A percentile compares a stretch with the other conserved stretches of the same genome.
Evolutionary conservation across 2,113 vertebrate species (phyloP).

Genomic region (Synchiropus splendidus): DNA sequence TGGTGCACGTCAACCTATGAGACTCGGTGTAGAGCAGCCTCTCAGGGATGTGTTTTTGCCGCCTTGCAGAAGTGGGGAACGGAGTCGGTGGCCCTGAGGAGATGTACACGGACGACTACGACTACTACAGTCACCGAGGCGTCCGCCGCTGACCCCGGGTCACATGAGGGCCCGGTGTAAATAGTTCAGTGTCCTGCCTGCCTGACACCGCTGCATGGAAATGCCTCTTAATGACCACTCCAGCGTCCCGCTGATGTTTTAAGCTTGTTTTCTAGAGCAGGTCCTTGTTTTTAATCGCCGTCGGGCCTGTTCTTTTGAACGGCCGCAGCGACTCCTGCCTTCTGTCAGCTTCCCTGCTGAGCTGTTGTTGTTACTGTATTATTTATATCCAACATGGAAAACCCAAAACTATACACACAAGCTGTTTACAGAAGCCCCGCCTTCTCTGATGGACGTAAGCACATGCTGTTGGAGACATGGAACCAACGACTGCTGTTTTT

Average conservation of each 20-base stretch:
- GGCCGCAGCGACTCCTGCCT: slow-evolving; percentile 15
- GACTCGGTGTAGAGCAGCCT: too few species aligned
- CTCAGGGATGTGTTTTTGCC: slow-evolving; percentile 5
- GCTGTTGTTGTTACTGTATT: slow-evolving; percentile 18
- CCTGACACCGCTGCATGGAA: slow-evolving; percentile 14
- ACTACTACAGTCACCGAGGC: slow-evolving; percentile 71
- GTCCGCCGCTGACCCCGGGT: slow-evolving; percentile 17
- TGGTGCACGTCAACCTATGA: too few species aligned
- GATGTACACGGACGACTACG: slow-evolving; percentile 72
- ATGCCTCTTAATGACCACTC: too few species aligned
- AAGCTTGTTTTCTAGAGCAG: slow-evolving; percentile 23
- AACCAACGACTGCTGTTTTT: slow-evolving; percentile 2
- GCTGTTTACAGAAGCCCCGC: slow-evolving; percentile 57
- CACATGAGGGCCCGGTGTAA: slow-evolving; percentile 41
- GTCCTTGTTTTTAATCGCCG: slow-evolving; percentile 19
- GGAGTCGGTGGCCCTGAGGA: slow-evolving; percentile 76
- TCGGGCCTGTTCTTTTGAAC: too few species aligned
- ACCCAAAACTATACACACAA: slow-evolving; percentile 9
- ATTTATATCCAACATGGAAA: slow-evolving; percentile 39
- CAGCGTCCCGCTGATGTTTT: not conserved
- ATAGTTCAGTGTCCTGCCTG: slow-evolving; percentile 19
- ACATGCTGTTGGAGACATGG: too few species aligned
- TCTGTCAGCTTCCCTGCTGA: slow-evolving; percentile 12
- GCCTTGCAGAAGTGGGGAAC: slow-evolving; percentile 79
- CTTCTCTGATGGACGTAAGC: slow-evolving; percentile 36